phyloP scores from a whole-genome alignment of 2,888 invertebrate species.

The Eupithecia tripunctaria region DNA sequence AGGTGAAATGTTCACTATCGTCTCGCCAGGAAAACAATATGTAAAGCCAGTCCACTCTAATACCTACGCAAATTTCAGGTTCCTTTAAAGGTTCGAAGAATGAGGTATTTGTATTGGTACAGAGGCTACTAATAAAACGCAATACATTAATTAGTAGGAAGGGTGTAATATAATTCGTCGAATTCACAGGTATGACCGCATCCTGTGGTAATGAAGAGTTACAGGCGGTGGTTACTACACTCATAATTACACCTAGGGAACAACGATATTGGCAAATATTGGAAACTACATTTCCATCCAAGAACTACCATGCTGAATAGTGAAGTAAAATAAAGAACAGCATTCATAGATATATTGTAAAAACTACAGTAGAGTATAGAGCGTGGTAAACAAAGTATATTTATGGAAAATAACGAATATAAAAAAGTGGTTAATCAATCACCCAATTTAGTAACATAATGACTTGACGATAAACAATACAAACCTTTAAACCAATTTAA shows the following conservation, averaged over 20 bases:
- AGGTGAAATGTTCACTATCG: neutral
- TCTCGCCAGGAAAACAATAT: neutral
- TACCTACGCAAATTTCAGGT: neutral
- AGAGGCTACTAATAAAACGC: neutral
- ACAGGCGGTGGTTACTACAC: slow-evolving; percentile 31
- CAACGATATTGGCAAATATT: slow-evolving; percentile 34
- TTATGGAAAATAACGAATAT: neutral
- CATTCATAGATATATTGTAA: neutral
- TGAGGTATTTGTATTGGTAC: neutral
- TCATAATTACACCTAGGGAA: slow-evolving; percentile 36
- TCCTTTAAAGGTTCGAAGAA: neutral
- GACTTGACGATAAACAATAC: neutral
- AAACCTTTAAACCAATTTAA: neutral
- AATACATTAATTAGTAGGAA: slow-evolving; percentile 23
- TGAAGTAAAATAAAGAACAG: neutral
- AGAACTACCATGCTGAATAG: slow-evolving; percentile 8
- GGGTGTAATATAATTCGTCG: slow-evolving; percentile 20
- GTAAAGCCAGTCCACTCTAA: neutral
- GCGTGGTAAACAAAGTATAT: neutral
- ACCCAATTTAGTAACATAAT: neutral
- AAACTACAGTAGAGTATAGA: neutral
- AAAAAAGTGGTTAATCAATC: neutral
- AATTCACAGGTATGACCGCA: slow-evolving; percentile 31
- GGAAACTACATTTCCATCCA: slow-evolving; percentile 25
- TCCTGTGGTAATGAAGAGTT: slow-evolving; percentile 30